Evolutionary conservation across 2,797 vertebrate genomes (phyloP), one percentile per base, ranked within the genome.

Genomic region (Monodelphis domestica): DNA sequence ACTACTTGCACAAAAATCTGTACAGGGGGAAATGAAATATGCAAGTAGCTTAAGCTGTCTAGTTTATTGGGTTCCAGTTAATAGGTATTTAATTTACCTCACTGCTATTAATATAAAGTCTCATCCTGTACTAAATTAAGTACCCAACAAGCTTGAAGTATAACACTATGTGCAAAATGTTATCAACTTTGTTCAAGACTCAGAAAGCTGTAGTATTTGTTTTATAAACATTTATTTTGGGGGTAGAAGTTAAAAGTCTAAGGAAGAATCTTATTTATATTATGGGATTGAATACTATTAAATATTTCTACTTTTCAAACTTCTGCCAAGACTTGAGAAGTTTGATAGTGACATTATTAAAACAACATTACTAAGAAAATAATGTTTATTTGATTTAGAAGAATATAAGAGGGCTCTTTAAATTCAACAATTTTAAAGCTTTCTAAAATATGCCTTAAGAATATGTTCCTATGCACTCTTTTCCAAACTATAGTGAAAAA

Each of bases 251-350:
- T 93, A 91, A 30, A 52, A 93, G 84, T 52, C 57, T 84, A 84
- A 92, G 45, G 45, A 93, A 92, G 45, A 91, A 54, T 55, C 89
- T 91, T 89, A 84, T 92, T 93, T 92, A 94, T 51, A 92, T 90
- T 53, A 26, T 89, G 53, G 33, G 51, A 21, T 84, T 59, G 45
- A 38, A 63, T 56, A 28, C 9, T 84, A 54, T 59, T 89, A 89
- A 95, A 88, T 59, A 90, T 84, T 94, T 94, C 52, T 45, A 88
- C 17, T 55, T 93, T 52, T 88, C 30, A 84, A 92, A 87, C 38
- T 51, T 12, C 53, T 94, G 88, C 55, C 88, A 92, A 59, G 89
- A 96, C 53, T 53, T 57, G 51, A 89, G 54, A 89, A 29, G 54
- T 59, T 4, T 91, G 45, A 88, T 89, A 94, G 56, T 33, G 51